Base-by-base conservation (phyloP, 2,888 invertebrate genomes). In the Phania funesta region DNA sequence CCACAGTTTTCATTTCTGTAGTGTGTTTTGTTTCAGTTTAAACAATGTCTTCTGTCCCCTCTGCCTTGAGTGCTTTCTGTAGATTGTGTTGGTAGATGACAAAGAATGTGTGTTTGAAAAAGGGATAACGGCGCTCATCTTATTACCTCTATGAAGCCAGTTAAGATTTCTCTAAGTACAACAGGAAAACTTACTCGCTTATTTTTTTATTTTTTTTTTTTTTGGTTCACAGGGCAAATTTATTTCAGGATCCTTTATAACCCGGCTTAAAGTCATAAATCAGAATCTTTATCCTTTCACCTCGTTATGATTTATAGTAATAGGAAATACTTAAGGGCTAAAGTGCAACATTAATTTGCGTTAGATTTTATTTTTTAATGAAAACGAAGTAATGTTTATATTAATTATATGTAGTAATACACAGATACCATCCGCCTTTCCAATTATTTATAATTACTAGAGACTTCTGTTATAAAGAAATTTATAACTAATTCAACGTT, bases 231-330 rank as follows among this genome's bases (percentile, higher is more conserved):
- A n/a, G 16, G 22, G 24, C 29, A 32, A 18, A 24, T 46, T 60
- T 68, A 54, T 62, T n/a, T 24, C 60, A 1, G 62, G 76, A 60
- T 81, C 48, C n/a, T 60, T 50, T n/a, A 16, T 56, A 38, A 48
- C 29, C 38, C 9, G 70, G 54, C 56, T 71, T 62, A 29, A 70
- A 29, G 77, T 70, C 29, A 48, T 77, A 78, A 78, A 64, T 64
- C 46, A 44, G 44, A 68, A 29, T 46, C 18, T 16, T 62, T 16
- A 4, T 1, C 13, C 24, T 18, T 38, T 62, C 16, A 11, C 64
- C 8, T 32, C 18, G 16, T 16, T 52, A 44, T 62, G n/a, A 52
- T 24, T 52, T 64, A 54, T 73, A 60, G 24, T 18, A 18, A 16
- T 32, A 56, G 20, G n/a, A 20, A 29, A 11, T 13, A 24, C 16